Evolutionary conservation across 2,888 invertebrate genomes (phyloP).

Genomic region (Volucella inanis): DNA sequence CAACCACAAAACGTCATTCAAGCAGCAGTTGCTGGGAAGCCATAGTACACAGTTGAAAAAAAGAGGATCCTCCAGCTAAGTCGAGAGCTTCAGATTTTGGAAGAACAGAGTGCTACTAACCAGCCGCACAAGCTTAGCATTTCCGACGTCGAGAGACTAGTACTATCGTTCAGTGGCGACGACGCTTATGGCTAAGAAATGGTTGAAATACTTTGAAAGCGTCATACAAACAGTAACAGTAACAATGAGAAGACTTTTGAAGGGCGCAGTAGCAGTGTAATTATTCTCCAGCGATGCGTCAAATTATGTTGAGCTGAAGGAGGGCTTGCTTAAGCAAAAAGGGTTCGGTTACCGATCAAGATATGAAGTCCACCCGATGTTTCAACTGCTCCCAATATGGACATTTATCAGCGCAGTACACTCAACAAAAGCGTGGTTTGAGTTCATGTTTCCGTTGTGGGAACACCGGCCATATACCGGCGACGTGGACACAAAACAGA

Average conservation of each 20-base stretch:
- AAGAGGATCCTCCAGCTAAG: too few relatives aligned
- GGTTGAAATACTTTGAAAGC: not conserved
- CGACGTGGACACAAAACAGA: not conserved
- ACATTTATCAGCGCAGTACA: slow-evolving; percentile 15
- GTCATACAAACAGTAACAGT: not conserved
- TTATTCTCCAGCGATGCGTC: too few relatives aligned
- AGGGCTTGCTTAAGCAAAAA: too few relatives aligned
- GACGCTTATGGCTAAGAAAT: not conserved
- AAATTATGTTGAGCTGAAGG: too few relatives aligned
- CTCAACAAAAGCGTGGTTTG: slow-evolving; percentile 5
- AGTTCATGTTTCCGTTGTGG: slow-evolving; percentile 33
- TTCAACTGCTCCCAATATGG: slow-evolving; percentile 26
- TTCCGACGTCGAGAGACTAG: slow-evolving; percentile 5
- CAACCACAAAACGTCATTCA: too few relatives aligned
- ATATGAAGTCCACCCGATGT: slow-evolving; percentile 8
- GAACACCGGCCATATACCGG: slow-evolving; percentile 8
- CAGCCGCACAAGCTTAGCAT: not conserved
- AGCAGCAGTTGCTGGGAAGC: too few relatives aligned
- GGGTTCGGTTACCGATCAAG: slow-evolving; percentile 3
- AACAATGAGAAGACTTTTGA: slow-evolving; percentile 14
- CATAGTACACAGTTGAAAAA: too few relatives aligned
- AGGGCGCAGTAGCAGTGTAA: too few relatives aligned
- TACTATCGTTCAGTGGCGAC: slow-evolving; percentile 2
- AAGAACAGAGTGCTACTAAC: too few relatives aligned
- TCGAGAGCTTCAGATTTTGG: too few relatives aligned